Evolutionary conservation across 1,140 invertebrate species (phyloP), one percentile per base, ranked within the genome.

Genomic region (Sinonovacula constricta): DNA sequence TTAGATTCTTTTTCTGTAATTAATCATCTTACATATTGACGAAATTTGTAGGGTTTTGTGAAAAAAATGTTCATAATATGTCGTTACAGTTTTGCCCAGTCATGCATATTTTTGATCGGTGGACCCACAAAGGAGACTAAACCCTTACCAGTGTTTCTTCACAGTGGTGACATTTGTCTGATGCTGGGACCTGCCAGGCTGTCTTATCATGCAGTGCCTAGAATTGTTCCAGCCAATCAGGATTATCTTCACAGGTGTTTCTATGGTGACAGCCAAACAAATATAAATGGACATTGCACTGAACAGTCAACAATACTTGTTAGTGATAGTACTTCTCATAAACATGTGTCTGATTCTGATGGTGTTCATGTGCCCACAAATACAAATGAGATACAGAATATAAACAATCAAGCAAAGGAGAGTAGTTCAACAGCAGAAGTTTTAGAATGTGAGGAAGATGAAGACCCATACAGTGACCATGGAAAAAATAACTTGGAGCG

Each of bases 131-230:
- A 90, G 66, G 84, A 66, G 39, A 84, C 80, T 33, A 70, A 82
- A 65, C 90, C 90, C 2, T 68, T 83, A 14, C 81, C 89, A 15
- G 39, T 91, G 12, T 84, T 79, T 45, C 70, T 91, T 14, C 80
- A 83, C 18, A 88, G 86, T 81, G 90, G 90, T 18, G 90, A 91
- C 72, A 83, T 91, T 12, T 88, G 86, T 80, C 76, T 90, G 1
- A 89, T 91, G 90, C 85, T 83, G 69, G 84, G 83, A 24, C 45
- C 65, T 12, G 80, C 84, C 5, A 78, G 90, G 65, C 81, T 91
- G 24, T 81, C 83, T 30, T 91, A 87, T 70, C 90, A 91, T 78
- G 90, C 88, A 4, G 87, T 91, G 18, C 89, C 90, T 5, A 83
- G 83, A 63, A 88, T 91, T 34, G 51, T 90, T 14, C 39, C 74